phyloP scores from a whole-genome alignment of 2,888 invertebrate genomes.

The Microchrysa polita region DNA sequence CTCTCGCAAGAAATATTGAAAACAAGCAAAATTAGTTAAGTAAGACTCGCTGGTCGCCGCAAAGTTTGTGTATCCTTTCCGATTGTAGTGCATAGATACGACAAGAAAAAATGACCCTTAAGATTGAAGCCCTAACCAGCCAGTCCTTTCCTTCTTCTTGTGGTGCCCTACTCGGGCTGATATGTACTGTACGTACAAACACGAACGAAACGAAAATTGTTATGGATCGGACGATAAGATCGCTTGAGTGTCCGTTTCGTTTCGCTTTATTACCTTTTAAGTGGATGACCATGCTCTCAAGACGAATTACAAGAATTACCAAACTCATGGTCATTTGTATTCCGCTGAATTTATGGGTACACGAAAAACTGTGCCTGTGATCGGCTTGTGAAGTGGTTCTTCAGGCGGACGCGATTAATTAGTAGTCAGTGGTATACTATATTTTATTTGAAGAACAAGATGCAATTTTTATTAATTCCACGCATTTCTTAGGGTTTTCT shows the following conservation, averaged over 20 bases:
- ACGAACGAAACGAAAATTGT: background rate
- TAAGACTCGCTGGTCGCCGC: background rate
- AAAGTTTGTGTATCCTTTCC: background rate
- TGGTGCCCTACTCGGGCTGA: too few species aligned
- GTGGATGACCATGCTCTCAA: conserved; percentile 41
- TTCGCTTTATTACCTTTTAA: conserved; percentile 46
- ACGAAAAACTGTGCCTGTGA: conserved; percentile 11
- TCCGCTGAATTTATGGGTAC: conserved; percentile 8
- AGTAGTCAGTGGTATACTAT: background rate
- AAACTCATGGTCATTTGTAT: conserved; percentile 45
- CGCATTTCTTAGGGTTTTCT: too few species aligned
- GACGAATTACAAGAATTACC: conserved; percentile 45
- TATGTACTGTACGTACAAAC: background rate
- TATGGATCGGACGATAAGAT: conserved; percentile 37
- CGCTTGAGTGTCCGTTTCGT: conserved; percentile 34
- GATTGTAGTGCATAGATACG: background rate
- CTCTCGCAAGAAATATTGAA: conserved; percentile 22
- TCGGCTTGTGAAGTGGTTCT: background rate
- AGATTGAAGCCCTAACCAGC: conserved; percentile 44
- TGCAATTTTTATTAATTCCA: too few species aligned
- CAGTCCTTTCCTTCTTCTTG: background rate
- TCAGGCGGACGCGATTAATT: background rate
- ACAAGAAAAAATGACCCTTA: conserved; percentile 33
- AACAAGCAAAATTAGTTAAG: conserved; percentile 18
- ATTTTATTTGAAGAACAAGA: too few species aligned